Conservation (phyloP, 1,140 invertebrate genomes). For the Zaprionus ghesquierei region DNA sequence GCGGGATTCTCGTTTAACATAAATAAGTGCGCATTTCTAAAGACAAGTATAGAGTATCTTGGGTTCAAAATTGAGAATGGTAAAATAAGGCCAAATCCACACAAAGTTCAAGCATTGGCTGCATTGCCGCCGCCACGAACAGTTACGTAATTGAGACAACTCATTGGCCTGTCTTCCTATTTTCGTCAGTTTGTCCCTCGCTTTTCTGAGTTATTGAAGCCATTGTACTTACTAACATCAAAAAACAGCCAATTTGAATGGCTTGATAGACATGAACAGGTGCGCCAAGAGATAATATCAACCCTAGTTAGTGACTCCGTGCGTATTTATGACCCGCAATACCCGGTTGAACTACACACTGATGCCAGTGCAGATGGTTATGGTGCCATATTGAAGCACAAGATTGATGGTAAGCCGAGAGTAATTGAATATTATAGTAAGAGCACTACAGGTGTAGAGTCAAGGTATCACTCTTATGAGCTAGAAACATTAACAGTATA, state of each 20-base stretch:
- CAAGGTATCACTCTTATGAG: too few relatives aligned
- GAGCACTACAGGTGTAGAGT: too few relatives aligned
- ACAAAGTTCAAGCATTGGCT: constrained; percentile 39
- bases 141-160: constrained; percentile 23
- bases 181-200: too few relatives aligned
- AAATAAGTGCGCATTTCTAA: constrained; percentile 15
- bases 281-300: constrained; percentile 7
- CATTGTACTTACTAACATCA: constrained; percentile 6
- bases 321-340: constrained; percentile 4
- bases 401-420: too few relatives aligned
- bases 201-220: constrained; percentile 27
- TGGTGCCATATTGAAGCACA: too few relatives aligned
- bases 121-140: neutral
- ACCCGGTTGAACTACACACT: constrained; percentile 1
- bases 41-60: too few relatives aligned
- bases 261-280: constrained; percentile 2
- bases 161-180: too few relatives aligned
- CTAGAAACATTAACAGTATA: too few relatives aligned
- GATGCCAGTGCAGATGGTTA: too few relatives aligned
- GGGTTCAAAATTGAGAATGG: constrained; percentile 38
- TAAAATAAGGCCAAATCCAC: constrained; percentile 40
- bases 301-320: neutral
- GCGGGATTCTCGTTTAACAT: constrained; percentile 6
- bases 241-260: neutral
- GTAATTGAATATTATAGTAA: too few relatives aligned